phyloP scores from a whole-genome alignment of 2,113 vertebrate genomes.

The Electrona antarctica region DNA sequence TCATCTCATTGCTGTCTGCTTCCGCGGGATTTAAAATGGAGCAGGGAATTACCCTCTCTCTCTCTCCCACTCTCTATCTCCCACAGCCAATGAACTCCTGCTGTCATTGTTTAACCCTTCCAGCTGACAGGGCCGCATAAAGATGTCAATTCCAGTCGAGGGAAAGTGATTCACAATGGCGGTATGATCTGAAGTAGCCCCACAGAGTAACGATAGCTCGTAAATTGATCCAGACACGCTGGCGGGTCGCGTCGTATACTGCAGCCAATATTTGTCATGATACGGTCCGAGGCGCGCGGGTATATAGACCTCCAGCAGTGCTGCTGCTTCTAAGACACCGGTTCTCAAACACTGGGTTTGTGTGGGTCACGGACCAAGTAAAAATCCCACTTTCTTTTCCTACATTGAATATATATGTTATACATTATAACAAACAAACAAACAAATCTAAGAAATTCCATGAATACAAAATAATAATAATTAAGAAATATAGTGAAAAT shows the following conservation, averaged over 20 bases:
- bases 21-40: slow-evolving; percentile 36
- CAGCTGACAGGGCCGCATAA: slow-evolving; percentile 27
- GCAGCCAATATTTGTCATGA: slow-evolving; percentile 20
- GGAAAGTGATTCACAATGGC: slow-evolving; percentile 20
- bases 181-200: slow-evolving; percentile 8
- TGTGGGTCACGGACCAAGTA: too few species aligned
- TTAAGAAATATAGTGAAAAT: too few species aligned
- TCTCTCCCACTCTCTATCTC: too few species aligned
- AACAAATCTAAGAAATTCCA: too few species aligned
- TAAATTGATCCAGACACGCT: slow-evolving; percentile 28
- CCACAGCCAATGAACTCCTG: slow-evolving; percentile 21
- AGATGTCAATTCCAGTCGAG: slow-evolving; percentile 29
- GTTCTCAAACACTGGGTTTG: too few species aligned
- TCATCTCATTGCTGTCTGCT: slow-evolving; percentile 42
- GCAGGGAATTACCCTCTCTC: slow-evolving; percentile 7
- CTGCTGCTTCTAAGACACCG: too few species aligned
- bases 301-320: too few species aligned
- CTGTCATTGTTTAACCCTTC: slow-evolving; percentile 45
- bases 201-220: slow-evolving; percentile 25
- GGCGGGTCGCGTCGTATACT: not conserved
- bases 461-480: too few species aligned
- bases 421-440: too few species aligned
- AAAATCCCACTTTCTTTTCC: too few species aligned
- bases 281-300: not conserved
- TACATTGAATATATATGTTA: too few species aligned